Evolutionary conservation across 2,888 invertebrate species (phyloP).

Genomic region (Heterodera filipjevi): DNA sequence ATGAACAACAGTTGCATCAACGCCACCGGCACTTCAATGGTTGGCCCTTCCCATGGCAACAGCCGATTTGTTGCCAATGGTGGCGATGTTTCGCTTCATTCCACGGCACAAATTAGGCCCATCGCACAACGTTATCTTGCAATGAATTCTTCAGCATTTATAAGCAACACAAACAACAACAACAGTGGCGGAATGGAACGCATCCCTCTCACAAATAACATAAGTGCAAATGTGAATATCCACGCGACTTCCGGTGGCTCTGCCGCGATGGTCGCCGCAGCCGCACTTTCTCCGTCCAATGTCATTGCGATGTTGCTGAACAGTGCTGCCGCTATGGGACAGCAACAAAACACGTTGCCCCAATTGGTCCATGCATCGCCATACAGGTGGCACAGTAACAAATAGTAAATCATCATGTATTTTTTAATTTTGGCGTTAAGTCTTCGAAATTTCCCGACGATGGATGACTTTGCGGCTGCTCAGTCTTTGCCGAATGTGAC

Average conservation of each 20-base stretch:
- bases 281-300: slow-evolving; percentile 23
- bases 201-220: background rate
- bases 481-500: slow-evolving; percentile 15
- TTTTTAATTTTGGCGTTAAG: background rate
- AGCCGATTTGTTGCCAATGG: background rate
- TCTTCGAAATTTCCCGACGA: slow-evolving; percentile 1
- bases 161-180: slow-evolving; percentile 13
- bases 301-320: slow-evolving; percentile 28
- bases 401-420: background rate
- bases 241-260: background rate
- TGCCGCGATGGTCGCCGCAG: slow-evolving; percentile 16
- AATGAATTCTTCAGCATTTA: background rate
- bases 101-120: background rate
- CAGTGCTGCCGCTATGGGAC: slow-evolving; percentile 27
- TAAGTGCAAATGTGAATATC: slow-evolving; percentile 17
- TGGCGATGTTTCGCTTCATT: background rate
- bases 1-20: background rate
- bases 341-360: background rate
- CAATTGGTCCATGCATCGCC: slow-evolving; percentile 15
- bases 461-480: slow-evolving; percentile 12
- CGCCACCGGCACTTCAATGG: background rate
- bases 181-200: slow-evolving; percentile 8
- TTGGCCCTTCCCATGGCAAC: background rate
- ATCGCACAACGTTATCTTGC: slow-evolving; percentile 15
- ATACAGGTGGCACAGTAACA: background rate